Base-by-base conservation (phyloP, 2,113 vertebrate species). In the Seriola aureovittata region DNA sequence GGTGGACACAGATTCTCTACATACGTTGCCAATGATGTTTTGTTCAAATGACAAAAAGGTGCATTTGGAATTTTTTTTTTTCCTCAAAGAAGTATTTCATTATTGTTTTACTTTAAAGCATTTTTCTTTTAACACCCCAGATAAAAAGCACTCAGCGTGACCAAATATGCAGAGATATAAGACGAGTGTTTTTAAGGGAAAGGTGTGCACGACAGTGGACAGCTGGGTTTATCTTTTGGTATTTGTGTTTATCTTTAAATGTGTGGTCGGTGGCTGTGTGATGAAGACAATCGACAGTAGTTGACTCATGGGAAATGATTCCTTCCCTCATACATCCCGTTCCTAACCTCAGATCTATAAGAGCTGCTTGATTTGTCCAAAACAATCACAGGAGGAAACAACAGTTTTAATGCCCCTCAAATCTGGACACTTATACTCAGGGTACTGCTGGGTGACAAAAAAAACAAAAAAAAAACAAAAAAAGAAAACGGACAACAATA, bases 371-470 rank as follows among this genome's bases (percentile, higher is more conserved):
- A 92, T 93, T 92, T 92, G 89, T 92, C 93, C 83, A 91, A 93
- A 95, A 92, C 81, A 87, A 92, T 91, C 88, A 89, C 90, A 88
- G 88, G 94, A 95, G 94, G 93, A 95, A 95, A 94, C 91, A 92
- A 88, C 88, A 87, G 77, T 73, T 91, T 80, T 85, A 88, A 94
- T 93, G 94, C 91, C 93, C 88, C 93, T 93, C 71, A 82, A 88
- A 93, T 86, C 76, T 85, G 87, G 90, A 93, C 91, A 89, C 80
- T 66, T 75, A 88, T 75, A 84, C 81, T 89, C 69, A 19, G 87
- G 86, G 77, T 74, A 77, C 59, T 80, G 77, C 85, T 68, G 80
- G 78, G 85, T 86, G 50, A 78, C 65, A 57, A 63, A 83, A 57
- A 11, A 29, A 52, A 52, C 50, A 5, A 50, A 38, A 40, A 55